phyloP scores from a whole-genome alignment of 2,888 invertebrate species.

The Adelphocoris suturalis region DNA sequence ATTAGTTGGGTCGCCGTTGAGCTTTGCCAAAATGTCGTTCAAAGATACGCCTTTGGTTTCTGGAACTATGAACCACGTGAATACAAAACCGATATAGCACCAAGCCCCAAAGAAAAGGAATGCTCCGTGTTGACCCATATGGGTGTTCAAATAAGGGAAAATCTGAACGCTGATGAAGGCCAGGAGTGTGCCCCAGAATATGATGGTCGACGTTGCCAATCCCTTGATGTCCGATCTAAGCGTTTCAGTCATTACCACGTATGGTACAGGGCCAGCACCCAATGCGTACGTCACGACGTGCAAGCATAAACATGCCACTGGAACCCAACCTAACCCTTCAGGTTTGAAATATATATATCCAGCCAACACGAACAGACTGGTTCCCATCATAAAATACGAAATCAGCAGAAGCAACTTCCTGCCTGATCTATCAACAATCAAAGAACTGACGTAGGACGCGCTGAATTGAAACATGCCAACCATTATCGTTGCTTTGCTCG shows the following conservation, averaged over 20 bases:
- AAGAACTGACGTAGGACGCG: constrained; percentile 77
- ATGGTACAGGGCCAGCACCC: constrained; percentile 80
- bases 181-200: constrained; percentile 79
- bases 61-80: constrained; percentile 78
- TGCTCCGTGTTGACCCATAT: constrained; percentile 78
- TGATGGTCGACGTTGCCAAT: constrained; percentile 79
- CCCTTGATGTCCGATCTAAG: constrained; percentile 79
- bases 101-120: constrained; percentile 79
- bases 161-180: constrained; percentile 79
- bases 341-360: constrained; percentile 77
- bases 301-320: constrained; percentile 79
- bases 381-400: constrained; percentile 78
- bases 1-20: constrained; percentile 72
- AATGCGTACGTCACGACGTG: constrained; percentile 79
- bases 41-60: constrained; percentile 79
- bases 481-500: constrained; percentile 78
- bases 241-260: constrained; percentile 79
- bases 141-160: constrained; percentile 78
- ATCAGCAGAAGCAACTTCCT: constrained; percentile 79
- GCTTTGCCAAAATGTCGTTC: constrained; percentile 79
- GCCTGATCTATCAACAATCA: constrained; percentile 79
- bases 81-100: constrained; percentile 78
- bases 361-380: constrained; percentile 77
- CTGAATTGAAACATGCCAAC: constrained; percentile 79
- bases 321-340: constrained; percentile 78